Conservation (phyloP, 2,888 invertebrate genomes). For the Drosophila dives region DNA sequence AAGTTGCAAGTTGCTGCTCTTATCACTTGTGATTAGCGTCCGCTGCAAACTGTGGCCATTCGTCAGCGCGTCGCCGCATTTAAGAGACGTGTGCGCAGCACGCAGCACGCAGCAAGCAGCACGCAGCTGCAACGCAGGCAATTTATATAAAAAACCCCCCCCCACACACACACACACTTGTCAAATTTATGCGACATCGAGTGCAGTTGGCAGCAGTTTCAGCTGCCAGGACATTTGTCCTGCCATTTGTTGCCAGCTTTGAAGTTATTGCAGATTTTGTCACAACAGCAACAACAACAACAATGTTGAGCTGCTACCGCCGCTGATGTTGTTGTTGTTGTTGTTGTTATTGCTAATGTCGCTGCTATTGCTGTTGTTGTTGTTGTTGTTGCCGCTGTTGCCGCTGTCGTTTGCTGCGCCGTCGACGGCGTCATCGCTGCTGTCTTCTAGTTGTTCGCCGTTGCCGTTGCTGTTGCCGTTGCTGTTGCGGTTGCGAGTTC, state of each 20-base stretch:
- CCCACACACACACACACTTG: neutral
- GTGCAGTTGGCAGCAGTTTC: slow-evolving; percentile 28
- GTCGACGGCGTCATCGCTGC: slow-evolving; percentile 24
- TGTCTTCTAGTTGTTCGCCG: slow-evolving; percentile 24
- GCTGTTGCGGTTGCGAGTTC: slow-evolving; percentile 58
- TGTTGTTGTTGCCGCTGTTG: slow-evolving; percentile 10
- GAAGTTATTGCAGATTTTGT: slow-evolving; percentile 3
- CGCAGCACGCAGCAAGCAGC: neutral
- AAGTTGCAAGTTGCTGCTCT: slow-evolving; percentile 49
- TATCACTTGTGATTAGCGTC: slow-evolving; percentile 49
- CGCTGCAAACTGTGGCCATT: slow-evolving; percentile 38
- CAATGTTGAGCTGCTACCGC: slow-evolving; percentile 5
- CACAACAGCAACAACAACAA: slow-evolving; percentile 1
- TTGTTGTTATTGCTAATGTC: slow-evolving; percentile 8
- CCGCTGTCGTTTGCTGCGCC: slow-evolving; percentile 18
- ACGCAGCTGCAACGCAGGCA: slow-evolving; percentile 8
- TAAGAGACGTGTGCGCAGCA: slow-evolving; percentile 47
- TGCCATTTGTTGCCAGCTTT: slow-evolving; percentile 17
- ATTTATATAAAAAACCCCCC: neutral
- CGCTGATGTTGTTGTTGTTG: slow-evolving; percentile 7
- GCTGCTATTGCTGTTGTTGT: slow-evolving; percentile 17
- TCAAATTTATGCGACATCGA: slow-evolving; percentile 57
- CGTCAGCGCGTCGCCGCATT: slow-evolving; percentile 33
- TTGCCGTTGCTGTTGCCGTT: slow-evolving; percentile 27
- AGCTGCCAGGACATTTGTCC: slow-evolving; percentile 16